Base-by-base conservation (phyloP, 2,888 invertebrate species). In the Glyphotaelius pellucidus region DNA sequence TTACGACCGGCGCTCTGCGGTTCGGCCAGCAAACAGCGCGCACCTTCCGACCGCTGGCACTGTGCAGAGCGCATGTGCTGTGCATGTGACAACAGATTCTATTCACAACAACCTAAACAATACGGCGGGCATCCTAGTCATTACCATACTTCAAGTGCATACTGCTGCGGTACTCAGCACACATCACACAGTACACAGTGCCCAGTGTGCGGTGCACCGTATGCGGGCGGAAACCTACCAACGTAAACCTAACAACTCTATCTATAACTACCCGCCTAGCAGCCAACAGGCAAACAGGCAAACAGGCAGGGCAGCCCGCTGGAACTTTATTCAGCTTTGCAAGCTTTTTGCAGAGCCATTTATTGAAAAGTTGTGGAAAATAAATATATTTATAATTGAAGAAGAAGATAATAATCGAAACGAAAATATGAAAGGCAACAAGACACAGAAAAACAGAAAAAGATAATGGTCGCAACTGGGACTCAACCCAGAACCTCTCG, bases 1-100 rank as follows among this genome's bases (percentile, higher is more conserved):
- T 83, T 83, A 83, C 83, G 83, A 83, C 31, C 35, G 83, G 83
- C 83, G 83, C 83, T 83, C 32, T 83, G 83, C 83, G 83, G 83
- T 83, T 19, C 31, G 38, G 83, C 83, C 83, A 32, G 83, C 83
- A 32, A 83, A 83, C 35, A 32, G 35, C 81, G 81, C 67, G 67
- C 67, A 67, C 67, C 67, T 67, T 67, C 52, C 81, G 32, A 35
- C 81, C 81, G 52, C 52, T 19, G 52, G 35, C 35, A 35, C 35
- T 4, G 3, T n/a, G 19, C 52, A 25, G 25, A 67, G 52, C 52
- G 52, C 67, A 67, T 67, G 9, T 67, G 35, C 14, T 32, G 52
- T 7, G 52, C 67, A 67, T 67, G 67, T 67, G 35, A 32, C 83
- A 32, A 83, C 83, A 25, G 83, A 31, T 83, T 83, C 35, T 83